These are phyloP conservation scores for Calameuta filiformis DNA, from an alignment of 2,888 invertebrate species.

Conservation along the genomic window DNA sequence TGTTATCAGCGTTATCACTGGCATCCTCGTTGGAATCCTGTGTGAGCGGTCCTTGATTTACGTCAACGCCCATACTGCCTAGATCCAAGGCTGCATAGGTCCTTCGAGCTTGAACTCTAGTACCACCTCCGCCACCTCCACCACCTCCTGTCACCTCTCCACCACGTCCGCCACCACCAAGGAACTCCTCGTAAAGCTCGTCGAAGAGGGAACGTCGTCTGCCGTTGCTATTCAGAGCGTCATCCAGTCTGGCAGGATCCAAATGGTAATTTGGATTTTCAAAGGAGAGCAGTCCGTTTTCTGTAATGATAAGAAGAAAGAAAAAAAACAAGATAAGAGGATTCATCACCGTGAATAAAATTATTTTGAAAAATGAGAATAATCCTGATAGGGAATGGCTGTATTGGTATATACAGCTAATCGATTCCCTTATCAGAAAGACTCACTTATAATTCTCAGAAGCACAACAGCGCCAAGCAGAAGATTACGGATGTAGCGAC, in stretches of 20 bases:
- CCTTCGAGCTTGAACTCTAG: constrained; percentile 67
- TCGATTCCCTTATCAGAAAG: not conserved
- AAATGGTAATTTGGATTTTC: constrained; percentile 92
- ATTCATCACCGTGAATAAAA: not conserved
- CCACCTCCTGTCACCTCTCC: constrained; percentile 68
- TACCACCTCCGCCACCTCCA: constrained; percentile 67
- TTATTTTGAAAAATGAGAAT: not conserved
- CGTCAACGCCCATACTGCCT: constrained; percentile 78
- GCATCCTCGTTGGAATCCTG: constrained; percentile 62
- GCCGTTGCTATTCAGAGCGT: constrained; percentile 77
- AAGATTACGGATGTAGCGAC: constrained; percentile 50
- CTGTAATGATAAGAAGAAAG: constrained; percentile 69
- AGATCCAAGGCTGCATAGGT: constrained; percentile 76
- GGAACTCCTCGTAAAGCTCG: constrained; percentile 75
- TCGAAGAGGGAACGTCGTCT: constrained; percentile 74
- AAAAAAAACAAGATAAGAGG: constrained; percentile 5
- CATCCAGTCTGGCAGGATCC: constrained; percentile 81
- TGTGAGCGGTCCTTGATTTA: constrained; percentile 71
- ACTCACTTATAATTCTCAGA: constrained; percentile 57
- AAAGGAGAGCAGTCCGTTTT: constrained; percentile 90
- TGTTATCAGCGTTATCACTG: constrained; percentile 63
- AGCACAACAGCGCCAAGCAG: constrained; percentile 46
- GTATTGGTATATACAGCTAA: not conserved
- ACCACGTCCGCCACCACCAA: constrained; percentile 64
- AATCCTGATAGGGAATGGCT: not conserved